Evolutionary conservation across 2,888 invertebrate species (phyloP).

Genomic region (Chouioia cunea): DNA sequence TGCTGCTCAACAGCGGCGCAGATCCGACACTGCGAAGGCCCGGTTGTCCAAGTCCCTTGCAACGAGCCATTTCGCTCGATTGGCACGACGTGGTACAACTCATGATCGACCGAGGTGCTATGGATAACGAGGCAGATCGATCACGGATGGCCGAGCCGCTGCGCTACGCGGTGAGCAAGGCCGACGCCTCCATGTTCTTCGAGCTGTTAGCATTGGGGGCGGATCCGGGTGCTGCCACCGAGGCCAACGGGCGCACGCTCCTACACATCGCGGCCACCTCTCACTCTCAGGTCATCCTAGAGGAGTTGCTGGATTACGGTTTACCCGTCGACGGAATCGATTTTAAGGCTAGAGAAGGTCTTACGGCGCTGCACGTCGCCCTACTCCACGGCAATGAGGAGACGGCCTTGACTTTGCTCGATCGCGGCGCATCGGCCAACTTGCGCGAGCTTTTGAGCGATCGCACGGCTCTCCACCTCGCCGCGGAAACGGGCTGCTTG

Average conservation of each 20-base stretch:
- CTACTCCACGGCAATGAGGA: constrained; percentile 68
- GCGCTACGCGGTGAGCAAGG: too few relatives aligned
- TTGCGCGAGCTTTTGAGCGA: constrained; percentile 70
- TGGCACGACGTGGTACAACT: constrained; percentile 71
- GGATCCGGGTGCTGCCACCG: too few relatives aligned
- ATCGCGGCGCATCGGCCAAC: constrained; percentile 71
- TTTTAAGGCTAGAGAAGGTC: too few relatives aligned
- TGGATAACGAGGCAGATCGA: too few relatives aligned
- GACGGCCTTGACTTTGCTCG: constrained; percentile 71
- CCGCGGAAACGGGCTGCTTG: constrained; percentile 8
- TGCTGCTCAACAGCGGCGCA: too few relatives aligned
- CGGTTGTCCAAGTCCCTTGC: too few relatives aligned
- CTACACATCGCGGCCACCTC: constrained; percentile 1
- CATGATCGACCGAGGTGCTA: constrained; percentile 72
- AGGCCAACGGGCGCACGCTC: constrained; percentile 69
- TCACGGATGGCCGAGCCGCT: too few relatives aligned
- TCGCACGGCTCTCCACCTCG: constrained; percentile 66
- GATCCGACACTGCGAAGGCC: too few relatives aligned
- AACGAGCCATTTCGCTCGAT: too few relatives aligned
- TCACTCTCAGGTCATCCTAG: background rate
- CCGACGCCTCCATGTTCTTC: too few relatives aligned
- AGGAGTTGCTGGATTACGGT: constrained; percentile 2
- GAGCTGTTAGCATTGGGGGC: too few relatives aligned
- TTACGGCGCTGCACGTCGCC: constrained; percentile 76
- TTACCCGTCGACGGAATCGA: constrained; percentile 10